Evolutionary conservation across 2,113 vertebrate species (phyloP), one percentile per base, ranked within the genome.

Genomic region (Aspiorhynchus laticeps): DNA sequence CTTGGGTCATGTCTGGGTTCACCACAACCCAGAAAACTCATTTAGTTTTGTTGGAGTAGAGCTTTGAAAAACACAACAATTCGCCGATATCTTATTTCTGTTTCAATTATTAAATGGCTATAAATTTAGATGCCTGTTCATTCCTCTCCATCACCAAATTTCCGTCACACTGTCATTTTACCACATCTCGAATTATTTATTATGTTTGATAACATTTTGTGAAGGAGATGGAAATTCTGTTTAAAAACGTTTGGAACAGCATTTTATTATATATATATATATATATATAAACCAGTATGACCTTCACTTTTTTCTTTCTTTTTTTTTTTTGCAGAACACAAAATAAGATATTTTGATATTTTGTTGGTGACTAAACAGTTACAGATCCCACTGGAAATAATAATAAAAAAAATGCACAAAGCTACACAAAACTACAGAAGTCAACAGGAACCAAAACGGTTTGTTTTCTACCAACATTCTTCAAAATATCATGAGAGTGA

Each of bases 1-100:
- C n/a, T 76, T 76, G 12, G 73, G 12, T 76, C 73, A 76, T 76
- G 73, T 76, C 73, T 76, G 41, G 73, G 41, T 76, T 76, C 41
- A 76, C 73, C 73, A 76, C 74, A 56, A 59, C 77, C 51, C 77
- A 14, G 48, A 59, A 79, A 79, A 79, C 51, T 38, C 0, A 59
- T 56, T 79, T 59, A 59, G 73, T 46, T 43, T 76, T 28, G 24
- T 51, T 36, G 21, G 51, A 79, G 5, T 46, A n/a, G 12, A 46
- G 43, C 31, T 38, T 14, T 36, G 48, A 24, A 59, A 56, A 59
- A 21, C 28, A 21, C 28, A 7, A 80, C 17, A 80, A 15, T 14
- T 24, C 6, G 21, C 2, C 51, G 21, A 21, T 21, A 38, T 59
- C 77, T 1, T 36, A 59, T 80, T 36, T 80, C 10, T 80, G 11